These are phyloP conservation scores for Lordiphosa stackelbergi DNA, from an alignment of 1,140 invertebrate genomes.

Conservation along the genomic window DNA sequence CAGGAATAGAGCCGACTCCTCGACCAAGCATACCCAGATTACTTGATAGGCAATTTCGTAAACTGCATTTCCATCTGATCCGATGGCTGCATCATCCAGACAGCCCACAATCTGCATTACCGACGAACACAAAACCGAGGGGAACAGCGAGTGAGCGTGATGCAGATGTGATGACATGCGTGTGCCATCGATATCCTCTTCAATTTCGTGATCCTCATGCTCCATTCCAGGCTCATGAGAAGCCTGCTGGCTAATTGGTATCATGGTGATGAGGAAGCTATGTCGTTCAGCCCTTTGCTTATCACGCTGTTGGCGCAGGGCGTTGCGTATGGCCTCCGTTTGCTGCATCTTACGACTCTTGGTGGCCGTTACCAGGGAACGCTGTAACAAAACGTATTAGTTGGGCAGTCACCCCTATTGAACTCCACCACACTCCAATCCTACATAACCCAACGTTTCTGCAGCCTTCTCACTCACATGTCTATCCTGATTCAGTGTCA, in stretches of 20 bases:
- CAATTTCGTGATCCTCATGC: constrained; percentile 94
- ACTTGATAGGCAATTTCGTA: constrained; percentile 95
- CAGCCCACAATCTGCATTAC: constrained; percentile 96
- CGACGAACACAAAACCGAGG: constrained; percentile 96
- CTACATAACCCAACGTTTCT: constrained; percentile 46
- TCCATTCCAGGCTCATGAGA: constrained; percentile 96
- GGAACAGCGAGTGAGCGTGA: constrained; percentile 95
- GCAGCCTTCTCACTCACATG: constrained; percentile 84
- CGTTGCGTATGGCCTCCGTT: constrained; percentile 96
- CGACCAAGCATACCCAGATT: constrained; percentile 98
- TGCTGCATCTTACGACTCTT: constrained; percentile 99
- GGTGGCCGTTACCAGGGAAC: constrained; percentile 97
- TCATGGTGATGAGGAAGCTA: constrained; percentile 97
- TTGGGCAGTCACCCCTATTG: not conserved
- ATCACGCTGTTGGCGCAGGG: constrained; percentile 96
- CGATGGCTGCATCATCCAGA: constrained; percentile 96
- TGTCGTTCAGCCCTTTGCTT: constrained; percentile 95
- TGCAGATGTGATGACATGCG: constrained; percentile 85
- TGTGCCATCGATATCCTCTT: constrained; percentile 84
- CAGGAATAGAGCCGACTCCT: constrained; percentile 97
- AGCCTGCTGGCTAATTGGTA: constrained; percentile 95
- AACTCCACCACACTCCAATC: constrained; percentile 1
- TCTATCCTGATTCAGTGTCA: constrained; percentile 98
- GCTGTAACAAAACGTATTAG: constrained; percentile 78
- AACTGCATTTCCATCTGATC: constrained; percentile 92